Base-by-base conservation (phyloP, 2,113 vertebrate species). In the Hippopotamus amphibius region DNA sequence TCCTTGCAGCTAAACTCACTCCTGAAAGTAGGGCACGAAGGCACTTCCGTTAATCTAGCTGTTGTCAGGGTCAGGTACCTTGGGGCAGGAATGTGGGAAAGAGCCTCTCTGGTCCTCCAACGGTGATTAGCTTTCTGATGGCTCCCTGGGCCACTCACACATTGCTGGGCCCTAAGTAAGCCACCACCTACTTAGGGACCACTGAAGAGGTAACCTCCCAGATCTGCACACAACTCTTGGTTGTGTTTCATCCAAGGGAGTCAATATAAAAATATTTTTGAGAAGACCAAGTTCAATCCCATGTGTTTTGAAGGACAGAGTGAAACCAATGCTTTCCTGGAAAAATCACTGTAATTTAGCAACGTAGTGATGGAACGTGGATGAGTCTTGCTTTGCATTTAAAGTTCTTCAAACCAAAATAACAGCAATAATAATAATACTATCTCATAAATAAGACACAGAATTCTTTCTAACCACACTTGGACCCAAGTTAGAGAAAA, bases 11-110 rank as follows among this genome's bases (percentile, higher is more conserved):
- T 90, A 41, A 88, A 22, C 88, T 74, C 28, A 8, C 74, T 46
- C 74, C 66, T 30, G 19, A 77, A 81, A 88, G 41, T 37, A 88
- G 95, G 76, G 59, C 74, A 55, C 8, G 0, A 22, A 72, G 15
- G 41, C 37, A 11, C 30, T 48, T 17, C 15, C 16, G 59, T 50
- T 30, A 41, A 21, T 68, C 48, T 24, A 41, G 57, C 21, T 28
- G 19, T 66, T 17, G 71, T 61, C 22, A 68, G 57, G 0, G 48
- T 19, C 82, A 63, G 77, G 41, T 28, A 37, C 87, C 72, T n/a
- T 0, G 3, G 5, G 30, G 37, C 48, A 22, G 43, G 41, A 13
- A 50, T 0, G 0, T 28, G 22, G 50, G 41, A 3, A 22, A 26
- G 61, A 26, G 30, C 13, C 6, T 15, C 71, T 12, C 4, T 0